Evolutionary conservation across 2,797 vertebrate species (phyloP).

Genomic region (Myotis myotis): DNA sequence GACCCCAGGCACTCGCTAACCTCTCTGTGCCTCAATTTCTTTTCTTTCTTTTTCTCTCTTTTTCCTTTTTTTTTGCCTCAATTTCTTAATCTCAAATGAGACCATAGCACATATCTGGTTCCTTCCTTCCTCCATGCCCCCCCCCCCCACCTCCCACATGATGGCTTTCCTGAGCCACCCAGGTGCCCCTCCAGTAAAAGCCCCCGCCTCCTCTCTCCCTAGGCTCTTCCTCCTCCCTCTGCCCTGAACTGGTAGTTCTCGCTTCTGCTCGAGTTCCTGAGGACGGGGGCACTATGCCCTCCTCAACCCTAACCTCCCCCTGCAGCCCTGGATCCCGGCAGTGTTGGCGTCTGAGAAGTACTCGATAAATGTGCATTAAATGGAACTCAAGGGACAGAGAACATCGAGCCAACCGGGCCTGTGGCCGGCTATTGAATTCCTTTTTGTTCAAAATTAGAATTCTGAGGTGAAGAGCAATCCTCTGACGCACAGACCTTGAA

Average conservation of each 20-base stretch:
- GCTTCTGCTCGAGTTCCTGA: neutral
- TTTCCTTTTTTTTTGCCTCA: neutral
- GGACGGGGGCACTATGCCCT: neutral
- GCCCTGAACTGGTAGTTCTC: neutral
- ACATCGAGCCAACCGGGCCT: fast-evolving
- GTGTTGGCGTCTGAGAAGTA: neutral
- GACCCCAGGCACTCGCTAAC: neutral
- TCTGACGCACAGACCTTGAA: conserved; percentile 37
- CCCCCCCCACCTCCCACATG: too few species aligned
- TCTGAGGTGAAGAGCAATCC: neutral
- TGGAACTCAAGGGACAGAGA: neutral
- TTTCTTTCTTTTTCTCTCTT: too few species aligned
- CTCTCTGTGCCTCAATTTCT: neutral
- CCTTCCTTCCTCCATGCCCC: neutral
- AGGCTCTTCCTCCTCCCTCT: neutral
- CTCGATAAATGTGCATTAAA: neutral
- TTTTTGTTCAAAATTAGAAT: neutral
- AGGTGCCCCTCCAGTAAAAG: neutral
- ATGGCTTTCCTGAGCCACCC: neutral
- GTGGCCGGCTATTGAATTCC: neutral
- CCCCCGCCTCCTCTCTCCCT: neutral
- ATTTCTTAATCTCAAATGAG: neutral
- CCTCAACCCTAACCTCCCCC: neutral
- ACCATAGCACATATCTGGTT: neutral
- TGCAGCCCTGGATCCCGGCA: neutral